Evolutionary conservation across 1,140 invertebrate species (phyloP).

Genomic region (Diorhabda carinulata): DNA sequence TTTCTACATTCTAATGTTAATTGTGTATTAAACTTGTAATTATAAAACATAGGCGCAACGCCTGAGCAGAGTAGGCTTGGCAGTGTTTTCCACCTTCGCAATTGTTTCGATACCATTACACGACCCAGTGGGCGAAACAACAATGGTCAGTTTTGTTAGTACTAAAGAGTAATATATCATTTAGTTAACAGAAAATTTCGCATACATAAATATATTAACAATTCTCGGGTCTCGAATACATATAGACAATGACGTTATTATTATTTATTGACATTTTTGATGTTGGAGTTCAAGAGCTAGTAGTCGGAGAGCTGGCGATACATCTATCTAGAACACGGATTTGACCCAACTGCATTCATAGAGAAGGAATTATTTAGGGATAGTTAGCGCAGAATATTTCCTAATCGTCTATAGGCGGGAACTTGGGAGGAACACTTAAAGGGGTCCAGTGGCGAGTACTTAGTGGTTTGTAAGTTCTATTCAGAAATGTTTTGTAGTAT

Average conservation of each 20-base stretch:
- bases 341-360: too few species aligned
- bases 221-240: not conserved
- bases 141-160: conserved; percentile 37
- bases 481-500: too few species aligned
- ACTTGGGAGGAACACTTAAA: too few species aligned
- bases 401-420: too few species aligned
- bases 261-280: not conserved
- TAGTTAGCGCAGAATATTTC: too few species aligned
- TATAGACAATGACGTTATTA: not conserved
- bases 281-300: not conserved
- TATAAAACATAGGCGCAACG: conserved; percentile 24
- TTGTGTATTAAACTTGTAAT: conserved; percentile 6
- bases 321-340: too few species aligned
- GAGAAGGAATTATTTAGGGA: too few species aligned
- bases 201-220: conserved; percentile 25
- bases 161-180: conserved; percentile 32
- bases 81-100: conserved; percentile 33
- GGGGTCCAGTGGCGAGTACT: too few species aligned
- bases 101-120: conserved; percentile 33
- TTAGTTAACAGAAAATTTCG: conserved; percentile 25
- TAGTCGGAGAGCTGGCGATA: too few species aligned
- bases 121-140: conserved; percentile 32
- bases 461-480: too few species aligned
- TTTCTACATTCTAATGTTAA: too few species aligned
- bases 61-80: conserved; percentile 24